These are phyloP conservation scores for Acromyrmex heyeri DNA, from an alignment of 1,140 invertebrate genomes.

Conservation along the genomic window DNA sequence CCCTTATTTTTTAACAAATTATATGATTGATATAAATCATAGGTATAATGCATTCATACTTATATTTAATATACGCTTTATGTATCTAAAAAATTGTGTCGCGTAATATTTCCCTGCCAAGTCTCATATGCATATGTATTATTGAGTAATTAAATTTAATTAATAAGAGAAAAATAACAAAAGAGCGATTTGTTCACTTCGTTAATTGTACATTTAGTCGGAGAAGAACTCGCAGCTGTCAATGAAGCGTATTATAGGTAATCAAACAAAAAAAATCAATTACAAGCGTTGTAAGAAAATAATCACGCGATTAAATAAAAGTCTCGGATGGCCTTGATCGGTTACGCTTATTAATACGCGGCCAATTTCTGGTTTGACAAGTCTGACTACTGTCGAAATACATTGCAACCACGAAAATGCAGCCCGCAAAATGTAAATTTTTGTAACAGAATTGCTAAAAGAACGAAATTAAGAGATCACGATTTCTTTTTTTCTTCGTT, in stretches of 20 bases:
- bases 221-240: not conserved
- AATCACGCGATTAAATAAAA: slow-evolving; percentile 52
- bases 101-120: not conserved
- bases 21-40: not conserved
- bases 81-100: not conserved
- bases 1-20: not conserved
- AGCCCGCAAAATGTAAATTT: not conserved
- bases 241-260: not conserved
- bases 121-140: not conserved
- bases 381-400: slow-evolving; percentile 8
- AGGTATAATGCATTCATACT: not conserved
- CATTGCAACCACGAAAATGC: slow-evolving; percentile 23
- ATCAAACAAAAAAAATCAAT: not conserved
- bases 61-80: not conserved
- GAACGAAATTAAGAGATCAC: not conserved
- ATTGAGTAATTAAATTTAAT: slow-evolving; percentile 9
- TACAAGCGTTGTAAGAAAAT: slow-evolving; percentile 24
- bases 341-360: slow-evolving; percentile 38
- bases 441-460: not conserved
- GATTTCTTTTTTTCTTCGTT: not conserved
- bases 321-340: slow-evolving; percentile 36
- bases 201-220: not conserved
- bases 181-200: not conserved
- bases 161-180: not conserved
- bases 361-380: slow-evolving; percentile 61